Evolutionary conservation across 2,888 invertebrate genomes (phyloP), one percentile per base, ranked within the genome.

Genomic region (Drosophila suboccidentalis): DNA sequence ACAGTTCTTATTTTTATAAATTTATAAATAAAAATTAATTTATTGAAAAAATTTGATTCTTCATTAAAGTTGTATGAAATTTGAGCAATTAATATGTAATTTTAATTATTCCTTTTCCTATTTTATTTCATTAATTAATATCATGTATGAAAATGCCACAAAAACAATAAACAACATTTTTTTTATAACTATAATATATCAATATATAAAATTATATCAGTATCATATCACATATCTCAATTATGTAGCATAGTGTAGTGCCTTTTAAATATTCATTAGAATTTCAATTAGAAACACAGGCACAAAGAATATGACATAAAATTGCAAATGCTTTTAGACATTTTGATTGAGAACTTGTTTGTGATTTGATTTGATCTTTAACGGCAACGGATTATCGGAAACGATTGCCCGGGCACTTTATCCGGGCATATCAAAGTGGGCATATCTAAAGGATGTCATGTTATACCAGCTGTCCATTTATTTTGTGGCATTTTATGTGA

Each of bases 401-500:
- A 79, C 70, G 63, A 57, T 50, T 43, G 55, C 55, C 34, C 62
- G 29, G 72, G 63, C 77, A 71, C 61, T 71, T 75, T 57, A 57
- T 34, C 55, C 55, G 44, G 72, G 22, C 39, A 60, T 66, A 71
- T 69, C 72, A 68, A 70, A 73, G 38, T 68, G 84, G 84, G 64
- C 82, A 87, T 84, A 82, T 87, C 85, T 82, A 82, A 80, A 85
- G 83, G 83, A 84, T 86, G 83, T 88, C 89, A 88, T 74, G 73
- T 72, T 71, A 51, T 71, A 50, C 62, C 60, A 68, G 70, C 65
- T 82, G 71, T 71, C 71, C 82, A 87, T 85, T 76, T 80, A 82
- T 66, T 72, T 65, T 64, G 72, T 71, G 73, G 71, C 80, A 81
- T 63, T 86, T 71, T 64, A 75, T 69, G 66, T 69, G 84, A 87